Percentiles rank a stretch among this genome's conserved stretches.
phyloP scores from a whole-genome alignment of 2,113 vertebrate genomes.

The Vidua macroura region DNA sequence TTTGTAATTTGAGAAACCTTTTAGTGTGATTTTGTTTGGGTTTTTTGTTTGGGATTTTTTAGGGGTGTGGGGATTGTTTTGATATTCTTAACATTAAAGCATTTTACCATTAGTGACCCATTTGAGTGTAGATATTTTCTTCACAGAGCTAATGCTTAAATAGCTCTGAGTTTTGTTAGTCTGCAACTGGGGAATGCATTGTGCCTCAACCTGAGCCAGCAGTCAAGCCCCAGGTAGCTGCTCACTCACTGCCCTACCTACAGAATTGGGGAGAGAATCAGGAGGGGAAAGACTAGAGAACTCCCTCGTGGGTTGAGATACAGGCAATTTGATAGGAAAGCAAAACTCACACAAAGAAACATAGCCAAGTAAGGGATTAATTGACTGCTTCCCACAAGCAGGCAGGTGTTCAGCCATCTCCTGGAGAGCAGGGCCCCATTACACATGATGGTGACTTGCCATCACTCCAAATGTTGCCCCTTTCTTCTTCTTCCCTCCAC shows the following conservation, averaged over 20 bases:
- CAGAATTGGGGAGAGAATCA: background rate
- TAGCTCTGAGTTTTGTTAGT: background rate
- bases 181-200: background rate
- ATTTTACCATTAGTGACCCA: background rate
- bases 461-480: background rate
- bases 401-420: background rate
- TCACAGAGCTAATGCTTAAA: background rate
- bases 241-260: background rate
- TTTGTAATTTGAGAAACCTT: background rate
- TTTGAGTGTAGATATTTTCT: background rate
- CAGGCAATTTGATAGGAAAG: background rate
- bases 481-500: background rate
- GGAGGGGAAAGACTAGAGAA: background rate
- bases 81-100: background rate
- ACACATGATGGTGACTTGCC: background rate
- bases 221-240: background rate
- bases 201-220: background rate
- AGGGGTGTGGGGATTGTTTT: fast-evolving
- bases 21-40: background rate
- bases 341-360: background rate
- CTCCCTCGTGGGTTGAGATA: fast-evolving
- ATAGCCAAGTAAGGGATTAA: background rate
- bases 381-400: too few species aligned
- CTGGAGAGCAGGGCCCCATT: background rate
- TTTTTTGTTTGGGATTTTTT: background rate